These are phyloP conservation scores for Orthonyx spaldingii DNA, from an alignment of 2,113 vertebrate species.

Conservation along the genomic window DNA sequence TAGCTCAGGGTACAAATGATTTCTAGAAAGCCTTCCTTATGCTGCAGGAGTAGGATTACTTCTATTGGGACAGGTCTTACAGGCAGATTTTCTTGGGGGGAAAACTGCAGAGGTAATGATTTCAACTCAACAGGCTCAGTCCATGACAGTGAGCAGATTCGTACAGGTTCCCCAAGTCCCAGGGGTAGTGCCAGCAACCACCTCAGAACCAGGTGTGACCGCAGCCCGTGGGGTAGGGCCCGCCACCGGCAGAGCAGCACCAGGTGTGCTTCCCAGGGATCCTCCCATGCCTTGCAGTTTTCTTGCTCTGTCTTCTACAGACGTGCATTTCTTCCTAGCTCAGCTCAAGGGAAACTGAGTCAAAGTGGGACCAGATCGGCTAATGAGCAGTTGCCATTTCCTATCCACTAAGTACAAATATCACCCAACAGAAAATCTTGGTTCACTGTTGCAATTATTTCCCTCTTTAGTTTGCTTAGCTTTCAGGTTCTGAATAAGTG, in stretches of 20 bases:
- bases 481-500: not conserved
- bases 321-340: not conserved
- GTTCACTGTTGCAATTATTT: not conserved
- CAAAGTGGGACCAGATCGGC: not conserved
- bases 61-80: not conserved
- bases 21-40: constrained; percentile 30
- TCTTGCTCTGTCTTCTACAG: not conserved
- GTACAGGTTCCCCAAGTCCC: not conserved
- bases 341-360: not conserved
- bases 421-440: not conserved
- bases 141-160: accelerated
- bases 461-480: not conserved
- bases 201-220: not conserved
- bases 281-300: not conserved
- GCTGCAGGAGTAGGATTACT: not conserved
- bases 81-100: not conserved
- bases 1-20: constrained; percentile 26
- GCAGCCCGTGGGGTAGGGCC: not conserved
- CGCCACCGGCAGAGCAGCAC: not conserved
- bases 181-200: not conserved
- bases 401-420: not conserved
- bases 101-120: not conserved
- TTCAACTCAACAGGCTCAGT: not conserved
- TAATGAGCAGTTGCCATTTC: not conserved
- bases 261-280: accelerated